Conservation (phyloP, 2,113 vertebrate genomes). For the Capreolus pygargus region DNA sequence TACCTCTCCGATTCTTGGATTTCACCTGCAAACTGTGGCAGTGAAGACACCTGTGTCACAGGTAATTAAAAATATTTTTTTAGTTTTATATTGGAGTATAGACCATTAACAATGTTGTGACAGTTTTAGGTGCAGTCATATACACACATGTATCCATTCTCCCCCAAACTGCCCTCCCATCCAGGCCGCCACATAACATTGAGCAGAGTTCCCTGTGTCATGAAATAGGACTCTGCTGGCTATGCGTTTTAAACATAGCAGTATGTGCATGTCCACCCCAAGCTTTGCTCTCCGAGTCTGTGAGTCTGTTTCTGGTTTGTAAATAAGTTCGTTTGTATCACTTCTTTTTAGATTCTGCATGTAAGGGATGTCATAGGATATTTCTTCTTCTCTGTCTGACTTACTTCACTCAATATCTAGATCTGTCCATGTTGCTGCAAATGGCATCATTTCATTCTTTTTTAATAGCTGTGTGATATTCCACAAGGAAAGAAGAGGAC, state of each 20-base stretch:
- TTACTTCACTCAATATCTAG: not conserved
- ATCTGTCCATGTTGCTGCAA: not conserved
- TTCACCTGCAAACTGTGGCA: not conserved
- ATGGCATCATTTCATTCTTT: not conserved
- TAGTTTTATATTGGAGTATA: not conserved
- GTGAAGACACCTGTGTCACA: fast-evolving
- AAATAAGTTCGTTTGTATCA: not conserved
- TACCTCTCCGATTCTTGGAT: too few relatives aligned
- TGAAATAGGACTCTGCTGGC: not conserved
- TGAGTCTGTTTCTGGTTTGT: not conserved
- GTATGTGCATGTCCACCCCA: not conserved
- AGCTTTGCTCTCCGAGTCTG: not conserved
- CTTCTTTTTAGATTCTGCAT: not conserved
- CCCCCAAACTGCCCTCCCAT: not conserved
- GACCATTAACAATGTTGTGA: not conserved
- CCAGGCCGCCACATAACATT: not conserved
- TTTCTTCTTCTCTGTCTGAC: not conserved
- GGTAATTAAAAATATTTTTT: fast-evolving
- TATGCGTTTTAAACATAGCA: not conserved
- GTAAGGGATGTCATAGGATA: not conserved
- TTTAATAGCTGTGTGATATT: not conserved
- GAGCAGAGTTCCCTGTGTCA: not conserved
- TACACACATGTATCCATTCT: not conserved
- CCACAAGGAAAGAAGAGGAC: not conserved
- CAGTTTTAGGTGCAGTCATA: not conserved